Percentiles rank a stretch among this genome's conserved stretches.
phyloP scores from a whole-genome alignment of 2,113 vertebrate genomes.

The Alouatta palliata region DNA sequence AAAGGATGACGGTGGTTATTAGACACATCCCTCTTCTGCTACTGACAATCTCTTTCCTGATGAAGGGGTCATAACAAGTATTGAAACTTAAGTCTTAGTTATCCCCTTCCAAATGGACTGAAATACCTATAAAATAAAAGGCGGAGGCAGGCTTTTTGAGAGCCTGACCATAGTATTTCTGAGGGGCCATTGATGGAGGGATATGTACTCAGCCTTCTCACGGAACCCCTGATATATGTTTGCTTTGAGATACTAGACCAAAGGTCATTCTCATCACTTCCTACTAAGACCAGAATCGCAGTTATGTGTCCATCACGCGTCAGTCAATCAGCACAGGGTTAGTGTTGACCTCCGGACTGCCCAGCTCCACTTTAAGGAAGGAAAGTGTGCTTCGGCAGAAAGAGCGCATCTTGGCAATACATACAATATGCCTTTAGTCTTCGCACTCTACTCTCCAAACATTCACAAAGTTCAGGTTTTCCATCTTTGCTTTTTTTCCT shows the following conservation, averaged over 20 bases:
- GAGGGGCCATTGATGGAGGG: not conserved
- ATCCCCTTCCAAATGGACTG: not conserved
- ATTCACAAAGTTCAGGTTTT: not conserved
- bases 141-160: not conserved
- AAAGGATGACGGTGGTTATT: not conserved
- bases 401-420: not conserved
- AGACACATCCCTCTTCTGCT: not conserved
- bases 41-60: not conserved
- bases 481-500: not conserved
- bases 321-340: not conserved
- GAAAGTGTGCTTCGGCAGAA: not conserved
- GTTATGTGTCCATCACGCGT: not conserved
- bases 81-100: not conserved
- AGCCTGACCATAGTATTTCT: not conserved
- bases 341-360: not conserved
- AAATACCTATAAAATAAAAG: not conserved
- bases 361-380: not conserved
- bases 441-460: not conserved
- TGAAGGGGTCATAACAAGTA: not conserved
- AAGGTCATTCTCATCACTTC: not conserved
- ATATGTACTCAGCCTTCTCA: not conserved
- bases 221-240: not conserved
- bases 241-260: not conserved
- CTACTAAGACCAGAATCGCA: not conserved
- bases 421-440: not conserved